Conservation (phyloP, 1,140 invertebrate species). For the Cotesia vestalis region DNA sequence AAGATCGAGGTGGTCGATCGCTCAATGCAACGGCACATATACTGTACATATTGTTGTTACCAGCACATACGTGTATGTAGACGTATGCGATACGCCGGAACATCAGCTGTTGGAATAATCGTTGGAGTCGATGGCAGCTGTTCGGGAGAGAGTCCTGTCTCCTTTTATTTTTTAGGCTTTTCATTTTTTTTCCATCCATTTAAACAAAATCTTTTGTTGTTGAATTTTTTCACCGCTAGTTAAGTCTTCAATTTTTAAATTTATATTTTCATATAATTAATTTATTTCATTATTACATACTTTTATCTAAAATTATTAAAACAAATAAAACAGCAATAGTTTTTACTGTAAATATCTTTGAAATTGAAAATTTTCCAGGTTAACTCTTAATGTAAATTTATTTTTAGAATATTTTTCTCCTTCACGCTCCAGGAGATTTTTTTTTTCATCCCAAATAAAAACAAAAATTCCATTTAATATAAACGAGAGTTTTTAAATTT, state of each 20-base stretch:
- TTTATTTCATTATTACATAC: no score
- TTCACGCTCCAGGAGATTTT: no score
- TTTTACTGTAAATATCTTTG: no score
- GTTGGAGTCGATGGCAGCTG: constrained; percentile 61
- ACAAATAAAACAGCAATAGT: no score
- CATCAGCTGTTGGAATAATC: constrained; percentile 67
- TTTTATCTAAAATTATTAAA: no score
- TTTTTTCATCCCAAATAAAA: no score
- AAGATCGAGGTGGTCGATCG: constrained; percentile 48
- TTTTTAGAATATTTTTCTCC: no score
- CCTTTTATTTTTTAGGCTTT: constrained; percentile 1
- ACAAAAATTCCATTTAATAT: no score
- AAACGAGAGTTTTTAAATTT: no score
- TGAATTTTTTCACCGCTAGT: background rate
- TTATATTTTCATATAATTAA: background rate
- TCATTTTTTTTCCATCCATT: constrained; percentile 31
- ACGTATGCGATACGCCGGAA: constrained; percentile 38
- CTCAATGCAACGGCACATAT: constrained; percentile 41
- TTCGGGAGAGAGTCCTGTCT: constrained; percentile 49
- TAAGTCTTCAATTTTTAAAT: background rate
- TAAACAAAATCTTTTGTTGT: constrained; percentile 31
- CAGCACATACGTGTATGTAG: background rate
- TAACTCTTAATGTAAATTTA: no score
- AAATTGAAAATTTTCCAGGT: no score
- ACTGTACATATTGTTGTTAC: background rate